These are phyloP conservation scores for Istiophorus platypterus DNA, from an alignment of 2,113 vertebrate genomes.

Conservation along the genomic window DNA sequence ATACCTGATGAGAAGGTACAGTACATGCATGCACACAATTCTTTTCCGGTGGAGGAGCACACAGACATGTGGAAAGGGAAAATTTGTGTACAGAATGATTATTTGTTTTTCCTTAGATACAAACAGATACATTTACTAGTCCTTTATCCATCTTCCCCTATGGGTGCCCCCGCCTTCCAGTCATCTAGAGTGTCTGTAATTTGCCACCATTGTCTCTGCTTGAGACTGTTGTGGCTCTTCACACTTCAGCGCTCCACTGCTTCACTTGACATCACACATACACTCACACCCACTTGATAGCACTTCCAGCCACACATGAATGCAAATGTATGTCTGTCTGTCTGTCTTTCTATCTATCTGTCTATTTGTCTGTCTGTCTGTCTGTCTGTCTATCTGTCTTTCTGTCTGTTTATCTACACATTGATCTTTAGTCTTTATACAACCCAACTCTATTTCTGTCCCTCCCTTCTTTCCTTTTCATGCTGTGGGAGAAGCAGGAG, in stretches of 20 bases:
- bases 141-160: constrained; percentile 20
- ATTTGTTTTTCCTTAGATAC: not conserved
- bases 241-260: constrained; percentile 59
- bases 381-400: constrained; percentile 24
- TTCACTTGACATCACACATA: constrained; percentile 48
- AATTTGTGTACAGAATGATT: not conserved
- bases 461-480: constrained; percentile 65
- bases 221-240: constrained; percentile 64
- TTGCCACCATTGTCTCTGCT: constrained; percentile 58
- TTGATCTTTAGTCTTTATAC: constrained; percentile 48
- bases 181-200: constrained; percentile 41
- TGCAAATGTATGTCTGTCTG: constrained; percentile 13
- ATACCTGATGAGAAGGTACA: constrained; percentile 97
- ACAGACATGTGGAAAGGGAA: not conserved
- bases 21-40: not conserved
- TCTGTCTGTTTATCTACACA: constrained; percentile 16
- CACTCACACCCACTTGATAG: constrained; percentile 17
- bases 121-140: not conserved
- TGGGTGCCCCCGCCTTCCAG: constrained; percentile 38
- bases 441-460: constrained; percentile 68
- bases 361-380: constrained; percentile 18
- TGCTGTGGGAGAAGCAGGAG: constrained; percentile 81
- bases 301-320: constrained; percentile 20
- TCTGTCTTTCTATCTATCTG: too few relatives aligned
- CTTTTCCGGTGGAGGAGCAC: not conserved